phyloP scores from a whole-genome alignment of 2,113 vertebrate genomes.

The Sinocyclocheilus rhinocerous region DNA sequence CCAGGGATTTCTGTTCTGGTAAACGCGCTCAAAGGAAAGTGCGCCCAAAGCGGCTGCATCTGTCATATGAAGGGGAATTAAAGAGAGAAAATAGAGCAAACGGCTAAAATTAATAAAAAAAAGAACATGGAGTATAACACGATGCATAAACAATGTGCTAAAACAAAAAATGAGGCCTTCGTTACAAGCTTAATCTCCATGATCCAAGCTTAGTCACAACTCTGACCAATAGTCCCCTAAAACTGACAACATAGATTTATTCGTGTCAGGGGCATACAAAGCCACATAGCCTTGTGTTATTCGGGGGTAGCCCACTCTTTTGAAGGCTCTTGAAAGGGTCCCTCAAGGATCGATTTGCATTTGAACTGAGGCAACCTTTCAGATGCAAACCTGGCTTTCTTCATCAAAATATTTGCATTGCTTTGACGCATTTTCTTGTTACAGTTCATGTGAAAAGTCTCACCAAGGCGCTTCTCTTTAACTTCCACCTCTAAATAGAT shows the following conservation, averaged over 20 bases:
- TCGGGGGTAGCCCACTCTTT: slow-evolving; percentile 45
- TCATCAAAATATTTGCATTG: slow-evolving; percentile 63
- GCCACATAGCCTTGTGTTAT: slow-evolving; percentile 35
- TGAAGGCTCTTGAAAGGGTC: slow-evolving; percentile 53
- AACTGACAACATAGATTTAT: slow-evolving; percentile 40
- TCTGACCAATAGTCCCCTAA: slow-evolving; percentile 8
- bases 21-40: slow-evolving; percentile 30
- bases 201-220: slow-evolving; percentile 36
- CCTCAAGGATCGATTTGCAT: slow-evolving; percentile 58
- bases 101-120: not conserved
- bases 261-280: slow-evolving; percentile 41
- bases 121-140: not conserved
- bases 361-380: slow-evolving; percentile 56
- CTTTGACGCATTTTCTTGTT: slow-evolving; percentile 58
- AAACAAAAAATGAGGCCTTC: not conserved
- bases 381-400: slow-evolving; percentile 60
- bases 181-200: slow-evolving; percentile 37
- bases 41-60: slow-evolving; percentile 8
- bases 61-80: slow-evolving; percentile 27
- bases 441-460: slow-evolving; percentile 29
- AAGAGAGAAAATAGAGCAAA: slow-evolving; percentile 24
- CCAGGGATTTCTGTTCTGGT: slow-evolving; percentile 56
- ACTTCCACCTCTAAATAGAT: slow-evolving; percentile 33
- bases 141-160: slow-evolving; percentile 26
- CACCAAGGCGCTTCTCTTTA: slow-evolving; percentile 7